phyloP scores from a whole-genome alignment of 2,888 invertebrate genomes.

The Tenthredo scrophulariae region DNA sequence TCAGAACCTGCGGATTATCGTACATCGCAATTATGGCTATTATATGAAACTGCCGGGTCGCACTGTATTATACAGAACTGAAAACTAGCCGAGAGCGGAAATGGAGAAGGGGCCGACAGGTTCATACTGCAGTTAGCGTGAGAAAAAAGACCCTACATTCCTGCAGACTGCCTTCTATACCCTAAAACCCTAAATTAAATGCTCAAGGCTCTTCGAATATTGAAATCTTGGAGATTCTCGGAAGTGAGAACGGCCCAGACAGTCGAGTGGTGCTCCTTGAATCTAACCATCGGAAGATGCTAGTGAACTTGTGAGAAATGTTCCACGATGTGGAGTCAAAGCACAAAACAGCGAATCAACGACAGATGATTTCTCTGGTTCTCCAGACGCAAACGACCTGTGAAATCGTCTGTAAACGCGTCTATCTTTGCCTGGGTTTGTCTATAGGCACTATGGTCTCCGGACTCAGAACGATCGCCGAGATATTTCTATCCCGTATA shows the following conservation, averaged over 20 bases:
- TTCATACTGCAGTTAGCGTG: slow-evolving; percentile 18
- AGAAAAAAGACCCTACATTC: slow-evolving; percentile 20
- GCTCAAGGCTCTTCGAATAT: slow-evolving; percentile 1
- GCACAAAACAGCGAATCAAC: neutral
- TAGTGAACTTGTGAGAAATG: neutral
- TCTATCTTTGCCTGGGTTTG: slow-evolving; percentile 10
- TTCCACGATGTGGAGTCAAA: neutral
- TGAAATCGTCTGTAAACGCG: slow-evolving; percentile 1
- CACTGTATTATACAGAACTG: neutral
- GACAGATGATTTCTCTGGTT: slow-evolving; percentile 18
- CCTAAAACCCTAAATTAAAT: neutral
- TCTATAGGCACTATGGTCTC: neutral
- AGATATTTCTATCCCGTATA: slow-evolving; percentile 36
- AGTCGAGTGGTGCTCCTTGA: neutral
- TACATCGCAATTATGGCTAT: slow-evolving; percentile 20
- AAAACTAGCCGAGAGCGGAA: slow-evolving; percentile 10
- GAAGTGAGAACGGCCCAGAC: neutral
- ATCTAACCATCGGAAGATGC: neutral
- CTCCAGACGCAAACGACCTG: slow-evolving; percentile 11
- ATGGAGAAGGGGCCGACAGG: neutral
- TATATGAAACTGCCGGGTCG: slow-evolving; percentile 15
- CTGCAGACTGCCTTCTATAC: neutral
- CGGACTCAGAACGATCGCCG: slow-evolving; percentile 18
- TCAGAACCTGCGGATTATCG: neutral
- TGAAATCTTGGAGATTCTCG: neutral